These are phyloP conservation scores for Saccopteryx leptura DNA, from an alignment of 2,113 vertebrate genomes.

Conservation along the genomic window DNA sequence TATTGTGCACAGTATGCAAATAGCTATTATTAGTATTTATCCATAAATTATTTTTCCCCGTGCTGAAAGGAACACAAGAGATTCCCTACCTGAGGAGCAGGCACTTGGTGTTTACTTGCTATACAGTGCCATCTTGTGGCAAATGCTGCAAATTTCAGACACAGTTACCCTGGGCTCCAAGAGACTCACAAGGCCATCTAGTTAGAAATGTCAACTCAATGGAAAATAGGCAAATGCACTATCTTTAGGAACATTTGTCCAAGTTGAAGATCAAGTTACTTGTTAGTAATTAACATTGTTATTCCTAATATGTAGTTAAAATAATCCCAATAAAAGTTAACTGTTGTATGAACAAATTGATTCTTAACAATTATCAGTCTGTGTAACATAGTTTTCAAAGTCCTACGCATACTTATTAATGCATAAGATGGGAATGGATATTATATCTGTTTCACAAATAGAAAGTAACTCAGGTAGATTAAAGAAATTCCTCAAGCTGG, in stretches of 20 bases:
- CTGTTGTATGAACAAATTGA: neutral
- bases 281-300: neutral
- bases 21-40: neutral
- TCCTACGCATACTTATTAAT: neutral
- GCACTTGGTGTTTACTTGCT: slow-evolving; percentile 49
- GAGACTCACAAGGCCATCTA: neutral
- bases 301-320: neutral
- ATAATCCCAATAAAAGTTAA: neutral
- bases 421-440: neutral
- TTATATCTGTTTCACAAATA: neutral
- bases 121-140: slow-evolving; percentile 67
- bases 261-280: neutral
- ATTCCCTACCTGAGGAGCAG: neutral
- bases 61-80: neutral
- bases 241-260: neutral
- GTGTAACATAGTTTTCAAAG: neutral
- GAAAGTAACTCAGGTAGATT: neutral
- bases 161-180: slow-evolving; percentile 72
- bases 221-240: neutral
- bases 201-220: neutral
- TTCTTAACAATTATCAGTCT: slow-evolving; percentile 26
- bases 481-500: neutral
- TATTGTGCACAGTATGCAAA: neutral
- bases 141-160: slow-evolving; percentile 44
- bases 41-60: neutral